phyloP scores from a whole-genome alignment of 2,113 vertebrate species.

The Heterotilapia buettikoferi region DNA sequence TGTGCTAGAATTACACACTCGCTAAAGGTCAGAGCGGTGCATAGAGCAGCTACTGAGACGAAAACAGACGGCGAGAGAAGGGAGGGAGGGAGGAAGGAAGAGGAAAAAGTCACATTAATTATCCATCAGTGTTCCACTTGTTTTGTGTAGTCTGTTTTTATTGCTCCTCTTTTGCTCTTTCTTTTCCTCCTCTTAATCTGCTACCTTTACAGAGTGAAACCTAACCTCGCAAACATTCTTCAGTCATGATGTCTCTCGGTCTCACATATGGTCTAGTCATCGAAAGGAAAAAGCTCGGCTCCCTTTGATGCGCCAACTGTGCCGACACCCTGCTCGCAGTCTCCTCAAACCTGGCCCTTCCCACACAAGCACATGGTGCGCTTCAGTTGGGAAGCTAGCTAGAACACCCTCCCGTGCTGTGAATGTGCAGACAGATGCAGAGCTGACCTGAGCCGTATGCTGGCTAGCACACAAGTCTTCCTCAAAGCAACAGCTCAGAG shows the following conservation, averaged over 20 bases:
- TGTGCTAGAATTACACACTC: constrained; percentile 41
- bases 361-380: constrained; percentile 45
- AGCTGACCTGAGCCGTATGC: constrained; percentile 43
- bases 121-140: constrained; percentile 12
- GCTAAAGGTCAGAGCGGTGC: constrained; percentile 37
- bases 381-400: not conserved
- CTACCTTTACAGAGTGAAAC: not conserved
- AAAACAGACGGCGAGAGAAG: not conserved
- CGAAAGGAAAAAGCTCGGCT: not conserved
- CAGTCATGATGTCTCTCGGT: not conserved
- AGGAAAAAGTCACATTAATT: constrained; percentile 13
- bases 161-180: not conserved
- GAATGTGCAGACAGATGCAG: constrained; percentile 18
- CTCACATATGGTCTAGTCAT: not conserved
- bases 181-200: not conserved
- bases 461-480: not conserved
- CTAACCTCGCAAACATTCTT: not conserved
- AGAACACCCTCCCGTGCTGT: not conserved
- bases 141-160: not conserved
- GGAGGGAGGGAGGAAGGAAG: not conserved
- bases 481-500: constrained; percentile 1
- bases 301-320: constrained; percentile 20
- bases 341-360: not conserved
- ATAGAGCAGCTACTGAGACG: constrained; percentile 16
- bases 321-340: not conserved